phyloP scores from a whole-genome alignment of 2,888 invertebrate species.

The Craniophora ligustri region DNA sequence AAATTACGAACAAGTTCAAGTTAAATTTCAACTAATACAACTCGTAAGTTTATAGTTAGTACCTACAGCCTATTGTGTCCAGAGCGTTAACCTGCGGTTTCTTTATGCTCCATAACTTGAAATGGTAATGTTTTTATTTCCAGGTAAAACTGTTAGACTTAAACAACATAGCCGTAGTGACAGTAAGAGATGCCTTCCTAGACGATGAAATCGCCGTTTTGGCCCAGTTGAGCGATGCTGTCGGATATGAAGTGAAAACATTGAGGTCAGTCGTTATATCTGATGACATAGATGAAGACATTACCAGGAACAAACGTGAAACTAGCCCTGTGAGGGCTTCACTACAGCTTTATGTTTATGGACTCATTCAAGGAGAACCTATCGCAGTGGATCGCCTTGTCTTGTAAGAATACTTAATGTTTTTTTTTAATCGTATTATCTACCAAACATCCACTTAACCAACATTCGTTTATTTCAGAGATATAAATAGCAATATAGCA shows the following conservation, averaged over 20 bases:
- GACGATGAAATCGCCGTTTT: constrained; percentile 75
- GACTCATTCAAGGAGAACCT: constrained; percentile 71
- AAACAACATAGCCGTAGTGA: constrained; percentile 79
- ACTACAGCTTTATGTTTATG: constrained; percentile 77
- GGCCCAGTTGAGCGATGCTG: constrained; percentile 64
- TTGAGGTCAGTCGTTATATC: constrained; percentile 78
- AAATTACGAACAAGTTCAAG: background rate
- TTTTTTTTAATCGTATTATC: background rate
- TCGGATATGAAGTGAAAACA: constrained; percentile 78
- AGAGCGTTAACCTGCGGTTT: constrained; percentile 51
- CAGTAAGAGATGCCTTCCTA: constrained; percentile 74
- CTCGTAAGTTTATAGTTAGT: background rate
- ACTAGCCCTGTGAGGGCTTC: constrained; percentile 60
- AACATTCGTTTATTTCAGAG: constrained; percentile 66
- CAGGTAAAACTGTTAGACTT: constrained; percentile 81
- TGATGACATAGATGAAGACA: constrained; percentile 50
- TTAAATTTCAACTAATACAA: constrained; percentile 20
- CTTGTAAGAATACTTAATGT: constrained; percentile 61
- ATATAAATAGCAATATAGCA: constrained; percentile 68
- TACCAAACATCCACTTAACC: constrained; percentile 11
- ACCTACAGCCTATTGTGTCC: constrained; percentile 20
- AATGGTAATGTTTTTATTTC: constrained; percentile 55
- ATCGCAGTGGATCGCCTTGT: constrained; percentile 69
- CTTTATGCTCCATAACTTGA: constrained; percentile 22
- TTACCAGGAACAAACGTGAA: constrained; percentile 59